Conservation (phyloP, 2,797 vertebrate species). For the Phalloptychus januarius region DNA sequence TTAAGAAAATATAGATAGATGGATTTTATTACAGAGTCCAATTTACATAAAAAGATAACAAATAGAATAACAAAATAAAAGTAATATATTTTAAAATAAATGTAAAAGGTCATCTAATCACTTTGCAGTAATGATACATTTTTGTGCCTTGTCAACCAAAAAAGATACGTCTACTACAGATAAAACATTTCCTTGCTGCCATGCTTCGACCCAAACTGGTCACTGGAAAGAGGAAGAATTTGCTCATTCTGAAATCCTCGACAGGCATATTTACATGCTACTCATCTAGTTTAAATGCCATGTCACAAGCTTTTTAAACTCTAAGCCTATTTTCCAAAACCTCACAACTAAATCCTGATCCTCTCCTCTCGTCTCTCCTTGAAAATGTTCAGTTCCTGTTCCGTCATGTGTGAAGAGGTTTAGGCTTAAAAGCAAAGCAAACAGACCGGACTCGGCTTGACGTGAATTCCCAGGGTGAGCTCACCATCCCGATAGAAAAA, state of each 20-base stretch:
- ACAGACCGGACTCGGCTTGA: conserved; percentile 57
- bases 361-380: conserved; percentile 8
- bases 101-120: neutral
- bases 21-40: no score
- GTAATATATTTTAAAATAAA: neutral
- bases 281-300: conserved; percentile 12
- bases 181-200: neutral
- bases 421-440: conserved; percentile 48
- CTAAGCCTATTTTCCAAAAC: conserved; percentile 46
- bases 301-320: conserved; percentile 32
- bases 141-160: neutral
- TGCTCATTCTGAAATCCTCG: neutral
- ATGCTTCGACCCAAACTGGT: neutral
- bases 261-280: neutral
- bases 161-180: neutral
- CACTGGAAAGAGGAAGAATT: neutral
- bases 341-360: conserved; percentile 34
- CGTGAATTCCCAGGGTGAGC: conserved; percentile 65
- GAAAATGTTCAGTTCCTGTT: conserved; percentile 46
- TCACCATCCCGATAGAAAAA: conserved; percentile 54
- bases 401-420: conserved; percentile 65
- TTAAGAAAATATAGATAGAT: no score
- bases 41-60: no score
- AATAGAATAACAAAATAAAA: no score
- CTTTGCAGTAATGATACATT: neutral